These are phyloP conservation scores for Pogoniulus pusillus DNA, from an alignment of 2,797 vertebrate genomes.

Conservation along the genomic window DNA sequence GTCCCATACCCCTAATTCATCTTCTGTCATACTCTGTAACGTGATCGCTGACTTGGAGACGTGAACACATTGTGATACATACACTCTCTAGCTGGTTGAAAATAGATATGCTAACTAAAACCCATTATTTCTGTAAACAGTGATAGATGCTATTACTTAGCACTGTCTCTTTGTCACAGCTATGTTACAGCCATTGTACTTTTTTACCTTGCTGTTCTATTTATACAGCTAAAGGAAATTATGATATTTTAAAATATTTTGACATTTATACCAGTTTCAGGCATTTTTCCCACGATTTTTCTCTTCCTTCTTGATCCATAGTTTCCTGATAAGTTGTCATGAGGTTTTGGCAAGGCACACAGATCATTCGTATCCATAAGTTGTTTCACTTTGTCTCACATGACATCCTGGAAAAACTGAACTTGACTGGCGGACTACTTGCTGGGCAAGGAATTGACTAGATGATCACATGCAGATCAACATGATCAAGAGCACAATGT, in stretches of 20 bases:
- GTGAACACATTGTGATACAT: not conserved
- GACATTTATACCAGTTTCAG: not conserved
- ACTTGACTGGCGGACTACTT: no score
- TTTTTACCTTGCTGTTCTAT: constrained; percentile 25
- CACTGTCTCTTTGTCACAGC: constrained; percentile 23
- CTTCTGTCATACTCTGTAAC: constrained; percentile 9
- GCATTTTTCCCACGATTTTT: constrained; percentile 24
- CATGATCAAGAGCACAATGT: no score
- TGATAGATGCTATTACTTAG: constrained; percentile 27
- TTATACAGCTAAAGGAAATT: constrained; percentile 28
- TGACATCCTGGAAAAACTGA: no score
- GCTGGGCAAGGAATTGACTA: no score
- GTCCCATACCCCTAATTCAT: not conserved
- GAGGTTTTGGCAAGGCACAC: not conserved
- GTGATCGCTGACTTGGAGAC: not conserved
- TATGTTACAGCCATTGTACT: not conserved
- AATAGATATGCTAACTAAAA: constrained; percentile 48
- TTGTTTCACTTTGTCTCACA: no score
- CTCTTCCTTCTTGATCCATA: not conserved
- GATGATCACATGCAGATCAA: no score
- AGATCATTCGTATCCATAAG: not conserved
- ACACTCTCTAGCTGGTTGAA: constrained; percentile 37
- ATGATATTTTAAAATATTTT: constrained; percentile 25
- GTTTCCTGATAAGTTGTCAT: not conserved
- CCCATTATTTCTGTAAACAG: constrained; percentile 49